These are phyloP conservation scores for Capitulum mitella DNA, from an alignment of 2,888 invertebrate species.

Conservation along the genomic window DNA sequence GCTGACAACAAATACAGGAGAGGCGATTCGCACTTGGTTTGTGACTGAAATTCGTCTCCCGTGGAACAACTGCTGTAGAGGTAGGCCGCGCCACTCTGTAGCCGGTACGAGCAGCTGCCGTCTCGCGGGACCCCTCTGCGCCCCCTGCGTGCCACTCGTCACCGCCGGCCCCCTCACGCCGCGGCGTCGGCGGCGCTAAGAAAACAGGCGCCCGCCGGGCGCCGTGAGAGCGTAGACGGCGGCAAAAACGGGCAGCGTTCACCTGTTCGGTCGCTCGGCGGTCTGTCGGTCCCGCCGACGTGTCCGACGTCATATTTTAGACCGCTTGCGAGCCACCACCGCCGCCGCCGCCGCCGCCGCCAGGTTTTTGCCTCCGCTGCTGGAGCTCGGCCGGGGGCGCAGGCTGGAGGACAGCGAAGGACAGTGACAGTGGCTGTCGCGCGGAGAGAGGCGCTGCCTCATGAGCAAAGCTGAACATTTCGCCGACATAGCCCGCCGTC, in stretches of 20 bases:
- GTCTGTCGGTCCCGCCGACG: neutral
- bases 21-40: no score
- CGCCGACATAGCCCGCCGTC: no score
- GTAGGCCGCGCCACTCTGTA: no score
- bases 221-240: neutral
- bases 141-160: neutral
- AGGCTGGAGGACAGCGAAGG: neutral
- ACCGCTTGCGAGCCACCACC: no score
- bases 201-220: neutral
- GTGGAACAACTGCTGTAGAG: no score
- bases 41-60: no score
- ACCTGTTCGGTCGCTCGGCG: slow-evolving; percentile 1
- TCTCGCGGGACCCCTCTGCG: neutral
- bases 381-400: neutral
- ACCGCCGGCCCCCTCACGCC: neutral
- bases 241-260: neutral
- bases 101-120: neutral
- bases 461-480: no score
- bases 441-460: no score
- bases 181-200: neutral
- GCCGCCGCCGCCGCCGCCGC: neutral
- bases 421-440: no score
- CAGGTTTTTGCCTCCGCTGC: neutral
- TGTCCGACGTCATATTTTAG: neutral
- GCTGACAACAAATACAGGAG: no score